These are phyloP conservation scores for Nicator chloris DNA, from an alignment of 2,113 vertebrate species.

Conservation along the genomic window DNA sequence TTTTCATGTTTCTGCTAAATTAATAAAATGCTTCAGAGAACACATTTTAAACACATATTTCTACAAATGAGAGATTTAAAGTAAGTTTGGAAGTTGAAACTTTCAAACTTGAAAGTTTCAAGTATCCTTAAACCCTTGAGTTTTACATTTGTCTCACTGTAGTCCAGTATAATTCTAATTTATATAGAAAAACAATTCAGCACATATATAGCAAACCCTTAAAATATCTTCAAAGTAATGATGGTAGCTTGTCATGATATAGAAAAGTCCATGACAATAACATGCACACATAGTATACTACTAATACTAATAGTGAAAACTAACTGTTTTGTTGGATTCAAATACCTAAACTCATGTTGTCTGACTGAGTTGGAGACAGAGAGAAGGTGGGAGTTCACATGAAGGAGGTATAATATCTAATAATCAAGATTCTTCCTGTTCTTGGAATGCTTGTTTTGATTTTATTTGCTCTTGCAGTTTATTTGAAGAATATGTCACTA, in stretches of 20 bases:
- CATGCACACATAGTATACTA: too few relatives aligned
- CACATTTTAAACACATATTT: background rate
- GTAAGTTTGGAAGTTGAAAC: background rate
- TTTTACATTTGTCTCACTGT: background rate
- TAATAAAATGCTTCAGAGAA: background rate
- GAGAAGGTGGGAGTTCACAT: background rate
- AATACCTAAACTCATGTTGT: background rate
- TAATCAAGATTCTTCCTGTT: background rate
- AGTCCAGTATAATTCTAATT: background rate
- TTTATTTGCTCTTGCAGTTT: background rate
- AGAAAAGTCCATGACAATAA: background rate
- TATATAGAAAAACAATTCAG: background rate
- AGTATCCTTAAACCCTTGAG: background rate
- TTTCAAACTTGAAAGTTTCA: background rate
- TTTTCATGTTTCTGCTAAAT: background rate
- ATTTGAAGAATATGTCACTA: background rate
- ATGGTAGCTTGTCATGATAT: background rate
- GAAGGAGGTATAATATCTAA: background rate
- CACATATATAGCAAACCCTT: background rate
- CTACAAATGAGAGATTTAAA: background rate
- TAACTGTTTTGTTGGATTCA: background rate
- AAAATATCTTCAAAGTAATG: background rate
- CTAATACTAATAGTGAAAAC: background rate
- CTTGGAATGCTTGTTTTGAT: background rate
- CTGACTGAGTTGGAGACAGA: background rate